Conservation (phyloP, 23 tunicate species). For the Phallusia fumigata region DNA sequence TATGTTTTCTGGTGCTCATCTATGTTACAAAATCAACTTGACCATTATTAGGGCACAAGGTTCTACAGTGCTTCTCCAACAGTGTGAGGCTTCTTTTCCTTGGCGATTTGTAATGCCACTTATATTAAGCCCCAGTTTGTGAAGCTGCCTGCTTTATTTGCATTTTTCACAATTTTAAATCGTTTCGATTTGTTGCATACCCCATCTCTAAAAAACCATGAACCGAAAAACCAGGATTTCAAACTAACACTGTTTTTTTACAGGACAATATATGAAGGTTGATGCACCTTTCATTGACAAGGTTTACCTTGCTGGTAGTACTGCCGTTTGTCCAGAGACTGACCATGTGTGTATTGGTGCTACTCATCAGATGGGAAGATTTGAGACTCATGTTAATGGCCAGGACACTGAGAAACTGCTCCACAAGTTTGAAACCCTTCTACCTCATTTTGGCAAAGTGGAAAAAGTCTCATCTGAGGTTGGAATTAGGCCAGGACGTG, state of each 20-base stretch:
- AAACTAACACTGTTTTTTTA: background rate
- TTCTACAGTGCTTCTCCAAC: too few species aligned
- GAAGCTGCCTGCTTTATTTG: too few species aligned
- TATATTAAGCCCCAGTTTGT: too few species aligned
- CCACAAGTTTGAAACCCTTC: background rate
- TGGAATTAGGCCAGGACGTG: constrained; percentile 61
- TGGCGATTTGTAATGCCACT: too few species aligned
- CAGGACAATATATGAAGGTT: background rate
- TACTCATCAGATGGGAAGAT: background rate
- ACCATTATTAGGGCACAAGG: too few species aligned
- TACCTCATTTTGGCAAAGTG: background rate
- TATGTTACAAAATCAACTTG: background rate
- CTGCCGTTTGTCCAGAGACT: background rate
- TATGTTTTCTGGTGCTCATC: background rate
- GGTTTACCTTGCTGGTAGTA: background rate
- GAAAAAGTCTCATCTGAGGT: constrained; percentile 16
- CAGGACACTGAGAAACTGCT: background rate
- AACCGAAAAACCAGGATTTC: background rate
- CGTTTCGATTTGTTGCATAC: too few species aligned
- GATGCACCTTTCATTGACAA: background rate
- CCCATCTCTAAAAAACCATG: too few species aligned
- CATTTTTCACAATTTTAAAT: too few species aligned
- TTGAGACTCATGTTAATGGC: background rate
- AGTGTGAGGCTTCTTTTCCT: too few species aligned
- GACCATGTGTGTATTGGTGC: constrained; percentile 4